Base-by-base conservation (phyloP, 2,888 invertebrate species). In the Scrobipalpa atriplicella region DNA sequence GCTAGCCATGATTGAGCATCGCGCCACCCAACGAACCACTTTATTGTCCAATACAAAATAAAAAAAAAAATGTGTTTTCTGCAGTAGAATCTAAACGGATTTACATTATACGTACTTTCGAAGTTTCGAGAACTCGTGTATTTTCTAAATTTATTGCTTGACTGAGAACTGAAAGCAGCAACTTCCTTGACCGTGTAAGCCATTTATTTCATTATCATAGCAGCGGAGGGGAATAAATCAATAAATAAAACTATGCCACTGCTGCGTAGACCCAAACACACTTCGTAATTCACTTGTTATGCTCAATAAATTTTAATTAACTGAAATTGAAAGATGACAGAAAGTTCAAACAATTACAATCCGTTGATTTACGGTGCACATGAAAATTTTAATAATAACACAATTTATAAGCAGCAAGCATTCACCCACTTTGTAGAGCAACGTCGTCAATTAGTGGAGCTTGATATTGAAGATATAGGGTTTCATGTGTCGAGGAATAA, bases 271-370 rank as follows among this genome's bases (percentile, higher is more conserved):
- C 76, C 78, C 76, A 69, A 73, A 64, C 70, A 71, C 72, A 77
- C 78, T 78, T 78, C 77, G 78, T 83, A 83, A 86, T 81, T 83
- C 82, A 84, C 79, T 85, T 79, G 81, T 83, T 76, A 78, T 77
- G 78, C 75, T 77, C 81, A 79, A 86, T 87, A 86, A 86, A 87
- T 87, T 85, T 80, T 80, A 82, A 87, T 77, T 84, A 83, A 81
- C 72, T 77, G 78, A 83, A 83, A 84, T 86, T 87, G 83, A 80
- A 76, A 71, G 78, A 81, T 72, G 78, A 79, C 81, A 80, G 78
- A 72, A 74, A 69, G 65, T 75, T 75, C 72, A 71, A 76, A 75
- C 75, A 74, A 74, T 72, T 68, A 71, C 72, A 72, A 74, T 76
- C 74, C 70, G 70, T 73, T 74, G 71, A 75, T 75, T 76, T 73